phyloP scores from a whole-genome alignment of 2,113 vertebrate species.

The Henicopernis longicauda region DNA sequence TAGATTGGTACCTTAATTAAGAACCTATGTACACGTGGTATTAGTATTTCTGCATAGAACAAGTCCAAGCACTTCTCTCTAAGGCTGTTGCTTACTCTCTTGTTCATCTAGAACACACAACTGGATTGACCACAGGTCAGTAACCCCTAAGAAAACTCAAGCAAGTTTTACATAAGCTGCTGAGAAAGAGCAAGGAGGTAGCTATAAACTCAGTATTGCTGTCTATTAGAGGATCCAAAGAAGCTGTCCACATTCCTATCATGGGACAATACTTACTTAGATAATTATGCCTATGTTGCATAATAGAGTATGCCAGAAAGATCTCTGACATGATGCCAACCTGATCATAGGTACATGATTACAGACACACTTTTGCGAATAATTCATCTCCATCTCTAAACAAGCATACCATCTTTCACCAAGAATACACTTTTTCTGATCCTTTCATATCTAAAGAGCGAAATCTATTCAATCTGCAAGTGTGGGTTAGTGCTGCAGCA shows the following conservation, averaged over 20 bases:
- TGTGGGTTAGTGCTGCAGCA: background rate
- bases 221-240: background rate
- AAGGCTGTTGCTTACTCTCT: background rate
- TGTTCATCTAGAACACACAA: background rate
- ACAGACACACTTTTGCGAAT: background rate
- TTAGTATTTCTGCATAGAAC: background rate
- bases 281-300: background rate
- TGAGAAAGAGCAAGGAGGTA: background rate
- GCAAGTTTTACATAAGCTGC: background rate
- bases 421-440: background rate
- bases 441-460: background rate
- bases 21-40: background rate
- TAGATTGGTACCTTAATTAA: background rate
- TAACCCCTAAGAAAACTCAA: background rate
- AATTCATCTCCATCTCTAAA: background rate
- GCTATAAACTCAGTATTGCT: background rate
- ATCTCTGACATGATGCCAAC: background rate
- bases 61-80: background rate
- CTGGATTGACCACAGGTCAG: background rate
- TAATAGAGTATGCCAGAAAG: background rate
- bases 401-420: background rate
- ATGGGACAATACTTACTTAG: background rate
- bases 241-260: background rate
- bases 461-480: background rate
- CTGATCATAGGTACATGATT: background rate